Conservation (phyloP, 2,888 invertebrate species). For the Platynereis dumerilii region DNA sequence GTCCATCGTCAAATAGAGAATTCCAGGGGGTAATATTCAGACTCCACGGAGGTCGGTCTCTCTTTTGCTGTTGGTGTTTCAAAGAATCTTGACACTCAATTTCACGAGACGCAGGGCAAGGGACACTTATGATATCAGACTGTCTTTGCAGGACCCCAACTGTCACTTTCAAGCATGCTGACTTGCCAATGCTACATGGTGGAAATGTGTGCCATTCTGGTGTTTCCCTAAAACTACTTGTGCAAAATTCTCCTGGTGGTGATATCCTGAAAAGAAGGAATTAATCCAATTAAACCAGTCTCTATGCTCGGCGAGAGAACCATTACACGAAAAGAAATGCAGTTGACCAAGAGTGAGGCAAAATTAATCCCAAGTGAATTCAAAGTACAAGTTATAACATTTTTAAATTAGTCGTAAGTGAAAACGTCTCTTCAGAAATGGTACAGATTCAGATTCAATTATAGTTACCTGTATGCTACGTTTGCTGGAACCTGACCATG, state of each 20-base stretch:
- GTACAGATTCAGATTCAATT: too few species aligned
- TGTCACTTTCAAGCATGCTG: conserved; percentile 70
- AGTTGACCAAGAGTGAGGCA: too few species aligned
- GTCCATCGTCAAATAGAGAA: not conserved
- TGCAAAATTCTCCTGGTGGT: conserved; percentile 73
- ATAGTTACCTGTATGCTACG: conserved; percentile 71
- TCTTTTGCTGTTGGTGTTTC: not conserved
- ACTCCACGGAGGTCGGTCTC: not conserved
- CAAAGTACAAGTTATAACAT: too few species aligned
- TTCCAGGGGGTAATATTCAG: too few species aligned
- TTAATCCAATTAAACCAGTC: not conserved
- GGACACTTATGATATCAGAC: conserved; percentile 74
- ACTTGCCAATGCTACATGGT: conserved; percentile 71
- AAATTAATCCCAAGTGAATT: too few species aligned
- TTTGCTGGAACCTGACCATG: conserved; percentile 63
- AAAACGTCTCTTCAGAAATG: too few species aligned
- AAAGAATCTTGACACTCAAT: not conserved
- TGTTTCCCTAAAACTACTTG: conserved; percentile 65
- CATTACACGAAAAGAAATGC: too few species aligned
- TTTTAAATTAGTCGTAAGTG: too few species aligned
- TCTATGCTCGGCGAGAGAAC: too few species aligned
- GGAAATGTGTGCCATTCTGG: conserved; percentile 53
- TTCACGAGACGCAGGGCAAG: conserved; percentile 57
- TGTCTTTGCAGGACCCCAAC: conserved; percentile 74
- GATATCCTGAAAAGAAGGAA: conserved; percentile 64